Conservation (phyloP, 2,888 invertebrate genomes). For the Sinhomidia bicolor region DNA sequence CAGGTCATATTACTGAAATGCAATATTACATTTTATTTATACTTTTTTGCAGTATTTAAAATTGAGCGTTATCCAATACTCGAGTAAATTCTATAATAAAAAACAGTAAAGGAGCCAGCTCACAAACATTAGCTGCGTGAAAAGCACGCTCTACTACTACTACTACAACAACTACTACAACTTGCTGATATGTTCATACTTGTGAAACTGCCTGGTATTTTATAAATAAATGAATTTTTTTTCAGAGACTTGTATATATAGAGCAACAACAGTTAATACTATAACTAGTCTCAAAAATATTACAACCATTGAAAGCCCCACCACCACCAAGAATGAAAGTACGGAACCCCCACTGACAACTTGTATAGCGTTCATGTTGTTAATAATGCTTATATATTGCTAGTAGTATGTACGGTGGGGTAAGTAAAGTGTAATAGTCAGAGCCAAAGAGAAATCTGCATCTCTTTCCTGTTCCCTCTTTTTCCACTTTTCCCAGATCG, state of each 20-base stretch:
- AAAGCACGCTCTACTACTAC: not conserved
- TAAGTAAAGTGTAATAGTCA: not conserved
- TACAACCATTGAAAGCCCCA: no score
- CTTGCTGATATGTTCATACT: no score
- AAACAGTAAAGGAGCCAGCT: not conserved
- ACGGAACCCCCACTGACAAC: slow-evolving; percentile 47
- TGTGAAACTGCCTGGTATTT: no score
- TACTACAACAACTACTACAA: not conserved
- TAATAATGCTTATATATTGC: not conserved
- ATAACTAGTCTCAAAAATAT: no score
- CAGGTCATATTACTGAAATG: slow-evolving; percentile 20
- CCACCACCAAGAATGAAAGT: slow-evolving; percentile 23
- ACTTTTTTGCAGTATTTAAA: not conserved
- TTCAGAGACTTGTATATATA: no score
- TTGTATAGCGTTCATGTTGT: not conserved
- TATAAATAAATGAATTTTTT: no score
- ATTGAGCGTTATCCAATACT: not conserved
- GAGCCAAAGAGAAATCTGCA: slow-evolving; percentile 55
- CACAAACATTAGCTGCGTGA: not conserved
- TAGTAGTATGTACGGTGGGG: no score
- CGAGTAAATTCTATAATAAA: not conserved
- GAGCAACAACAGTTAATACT: not conserved
- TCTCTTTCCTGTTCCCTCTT: slow-evolving; percentile 39
- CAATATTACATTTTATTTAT: slow-evolving; percentile 19
- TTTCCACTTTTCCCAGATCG: slow-evolving; percentile 64